A percentile compares a stretch with the other conserved stretches of the same genome.
phyloP scores from a whole-genome alignment of 2,888 invertebrate species.

The Podabrus alpinus region DNA sequence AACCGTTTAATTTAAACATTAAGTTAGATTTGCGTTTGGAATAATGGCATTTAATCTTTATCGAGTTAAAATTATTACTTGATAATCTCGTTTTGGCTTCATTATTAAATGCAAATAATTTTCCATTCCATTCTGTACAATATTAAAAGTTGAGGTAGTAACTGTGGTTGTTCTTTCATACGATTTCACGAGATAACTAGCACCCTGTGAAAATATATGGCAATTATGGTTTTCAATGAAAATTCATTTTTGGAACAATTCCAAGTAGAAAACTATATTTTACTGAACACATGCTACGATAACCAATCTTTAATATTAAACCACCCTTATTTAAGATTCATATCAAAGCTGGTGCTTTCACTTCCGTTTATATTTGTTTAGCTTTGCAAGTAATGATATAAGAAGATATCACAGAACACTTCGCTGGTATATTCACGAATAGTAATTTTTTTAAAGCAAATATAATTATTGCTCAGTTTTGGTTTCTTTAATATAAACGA shows the following conservation, averaged over 20 bases:
- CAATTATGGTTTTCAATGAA: conserved; percentile 1
- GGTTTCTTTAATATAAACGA: background rate
- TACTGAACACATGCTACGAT: background rate
- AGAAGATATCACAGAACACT: background rate
- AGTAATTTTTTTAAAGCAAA: background rate
- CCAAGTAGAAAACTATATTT: background rate
- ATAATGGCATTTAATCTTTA: background rate
- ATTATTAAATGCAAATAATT: background rate
- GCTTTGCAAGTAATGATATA: background rate
- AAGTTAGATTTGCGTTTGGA: background rate
- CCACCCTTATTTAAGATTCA: conserved; percentile 1
- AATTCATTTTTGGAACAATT: background rate
- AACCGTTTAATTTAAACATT: background rate
- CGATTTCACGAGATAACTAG: background rate
- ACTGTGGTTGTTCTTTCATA: background rate
- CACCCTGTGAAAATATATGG: background rate
- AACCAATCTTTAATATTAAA: conserved; percentile 3
- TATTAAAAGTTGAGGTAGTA: background rate
- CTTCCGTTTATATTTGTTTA: background rate
- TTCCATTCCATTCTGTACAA: background rate
- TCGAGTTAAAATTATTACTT: background rate
- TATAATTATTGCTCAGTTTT: background rate
- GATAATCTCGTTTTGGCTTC: background rate
- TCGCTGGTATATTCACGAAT: background rate
- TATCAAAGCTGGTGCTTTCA: background rate